A percentile compares a stretch with the other conserved stretches of the same genome.
phyloP scores from a whole-genome alignment of 2,797 vertebrate species.

The Danionella dracula region DNA sequence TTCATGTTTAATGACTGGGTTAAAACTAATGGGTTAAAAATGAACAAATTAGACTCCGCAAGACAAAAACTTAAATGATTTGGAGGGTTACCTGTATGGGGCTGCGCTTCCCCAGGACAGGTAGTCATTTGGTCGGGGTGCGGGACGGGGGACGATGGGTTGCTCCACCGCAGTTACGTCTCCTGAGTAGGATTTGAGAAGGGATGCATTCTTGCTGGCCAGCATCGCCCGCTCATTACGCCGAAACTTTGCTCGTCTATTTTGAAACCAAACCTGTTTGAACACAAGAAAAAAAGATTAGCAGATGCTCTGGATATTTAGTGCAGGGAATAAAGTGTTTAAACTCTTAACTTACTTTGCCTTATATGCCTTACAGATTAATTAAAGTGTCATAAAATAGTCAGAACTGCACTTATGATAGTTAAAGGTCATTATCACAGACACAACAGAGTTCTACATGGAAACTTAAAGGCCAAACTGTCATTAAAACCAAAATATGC shows the following conservation, averaged over 20 bases:
- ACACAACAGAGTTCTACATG: too few relatives aligned
- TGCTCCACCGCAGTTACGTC: slow-evolving; percentile 94
- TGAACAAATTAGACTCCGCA: too few relatives aligned
- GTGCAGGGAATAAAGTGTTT: too few relatives aligned
- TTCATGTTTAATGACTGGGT: too few relatives aligned
- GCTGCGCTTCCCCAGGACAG: slow-evolving; percentile 93
- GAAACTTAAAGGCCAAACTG: too few relatives aligned
- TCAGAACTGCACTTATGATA: too few relatives aligned
- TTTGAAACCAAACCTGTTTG: slow-evolving; percentile 97
- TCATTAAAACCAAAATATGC: too few relatives aligned
- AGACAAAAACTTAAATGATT: not conserved
- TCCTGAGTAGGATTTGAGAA: slow-evolving; percentile 94
- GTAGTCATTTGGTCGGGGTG: slow-evolving; percentile 91
- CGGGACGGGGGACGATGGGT: slow-evolving; percentile 92
- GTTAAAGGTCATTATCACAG: too few relatives aligned
- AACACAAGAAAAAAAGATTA: not conserved
- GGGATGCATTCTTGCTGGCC: slow-evolving; percentile 95
- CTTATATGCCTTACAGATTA: too few relatives aligned
- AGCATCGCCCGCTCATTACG: slow-evolving; percentile 94
- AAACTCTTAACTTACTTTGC: too few relatives aligned
- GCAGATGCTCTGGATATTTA: not conserved
- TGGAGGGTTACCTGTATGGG: slow-evolving; percentile 84
- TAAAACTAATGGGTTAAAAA: too few relatives aligned
- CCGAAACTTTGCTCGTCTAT: slow-evolving; percentile 93
- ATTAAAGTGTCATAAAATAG: too few relatives aligned